Conservation (phyloP, 2,888 invertebrate genomes). For the Chloroclysta siterata region DNA sequence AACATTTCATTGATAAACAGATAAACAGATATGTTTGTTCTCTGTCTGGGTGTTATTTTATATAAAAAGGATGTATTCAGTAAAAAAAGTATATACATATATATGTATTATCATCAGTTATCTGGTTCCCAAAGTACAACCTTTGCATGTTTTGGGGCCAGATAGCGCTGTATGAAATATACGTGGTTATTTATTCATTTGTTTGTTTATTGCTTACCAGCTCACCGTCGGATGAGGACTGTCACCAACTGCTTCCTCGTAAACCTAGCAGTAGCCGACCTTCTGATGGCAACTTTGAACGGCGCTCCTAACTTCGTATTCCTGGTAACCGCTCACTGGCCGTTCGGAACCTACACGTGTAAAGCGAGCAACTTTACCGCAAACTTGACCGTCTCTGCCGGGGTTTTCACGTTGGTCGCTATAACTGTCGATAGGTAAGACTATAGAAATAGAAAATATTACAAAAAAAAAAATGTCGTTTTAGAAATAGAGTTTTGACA, state of each 20-base stretch:
- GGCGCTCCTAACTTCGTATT: conserved; percentile 95
- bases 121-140: too few species aligned
- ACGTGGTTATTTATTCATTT: too few species aligned
- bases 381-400: conserved; percentile 94
- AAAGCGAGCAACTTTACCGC: conserved; percentile 95
- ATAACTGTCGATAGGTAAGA: conserved; percentile 95
- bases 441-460: background rate
- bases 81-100: too few species aligned
- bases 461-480: too few species aligned
- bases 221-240: conserved; percentile 92
- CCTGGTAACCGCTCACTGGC: conserved; percentile 94
- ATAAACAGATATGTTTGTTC: too few species aligned
- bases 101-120: too few species aligned
- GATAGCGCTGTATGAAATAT: too few species aligned
- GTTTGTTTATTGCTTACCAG: conserved; percentile 65
- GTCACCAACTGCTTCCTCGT: conserved; percentile 96
- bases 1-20: too few species aligned
- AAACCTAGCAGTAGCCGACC: conserved; percentile 94
- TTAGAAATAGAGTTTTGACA: too few species aligned
- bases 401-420: conserved; percentile 95
- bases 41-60: too few species aligned
- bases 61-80: too few species aligned
- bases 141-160: too few species aligned
- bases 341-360: conserved; percentile 93
- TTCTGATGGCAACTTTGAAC: conserved; percentile 93